A percentile compares a stretch with the other conserved stretches of the same genome.
These are phyloP conservation scores for Phocoena phocoena DNA, from an alignment of 2,113 vertebrate species.

Conservation along the genomic window DNA sequence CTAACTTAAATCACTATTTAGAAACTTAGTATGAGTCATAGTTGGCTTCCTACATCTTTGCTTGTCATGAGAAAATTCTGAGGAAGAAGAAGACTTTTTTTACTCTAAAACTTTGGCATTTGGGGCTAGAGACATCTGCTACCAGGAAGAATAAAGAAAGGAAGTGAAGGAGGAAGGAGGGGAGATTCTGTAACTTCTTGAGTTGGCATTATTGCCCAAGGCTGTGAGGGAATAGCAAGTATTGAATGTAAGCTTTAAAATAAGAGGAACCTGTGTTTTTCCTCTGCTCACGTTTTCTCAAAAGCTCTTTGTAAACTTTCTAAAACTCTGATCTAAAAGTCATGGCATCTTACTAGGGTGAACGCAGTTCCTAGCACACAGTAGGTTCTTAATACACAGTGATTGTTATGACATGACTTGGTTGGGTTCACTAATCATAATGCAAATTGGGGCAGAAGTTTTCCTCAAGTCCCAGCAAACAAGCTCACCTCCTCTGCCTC, in stretches of 20 bases:
- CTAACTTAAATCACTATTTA: background rate
- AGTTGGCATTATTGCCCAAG: too few relatives aligned
- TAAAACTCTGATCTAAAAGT: background rate
- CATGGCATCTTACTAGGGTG: background rate
- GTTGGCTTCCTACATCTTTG: background rate
- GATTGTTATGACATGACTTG: background rate
- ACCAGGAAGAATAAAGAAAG: background rate
- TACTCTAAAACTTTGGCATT: background rate
- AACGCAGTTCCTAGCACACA: background rate
- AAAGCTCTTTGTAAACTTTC: background rate
- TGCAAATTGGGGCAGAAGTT: background rate
- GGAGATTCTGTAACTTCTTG: background rate
- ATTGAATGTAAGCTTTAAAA: background rate
- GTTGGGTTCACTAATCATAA: background rate
- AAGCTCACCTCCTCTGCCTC: background rate
- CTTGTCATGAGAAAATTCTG: background rate
- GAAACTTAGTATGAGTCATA: background rate
- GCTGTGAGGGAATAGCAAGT: background rate
- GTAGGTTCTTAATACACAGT: background rate
- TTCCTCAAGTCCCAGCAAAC: background rate
- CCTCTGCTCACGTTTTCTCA: background rate
- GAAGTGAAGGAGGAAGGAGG: background rate
- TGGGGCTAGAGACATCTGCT: background rate
- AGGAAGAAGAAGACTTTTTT: background rate
- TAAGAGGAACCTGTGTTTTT: background rate